phyloP scores from a whole-genome alignment of 2,113 vertebrate species.

The Myxocyprinus asiaticus region DNA sequence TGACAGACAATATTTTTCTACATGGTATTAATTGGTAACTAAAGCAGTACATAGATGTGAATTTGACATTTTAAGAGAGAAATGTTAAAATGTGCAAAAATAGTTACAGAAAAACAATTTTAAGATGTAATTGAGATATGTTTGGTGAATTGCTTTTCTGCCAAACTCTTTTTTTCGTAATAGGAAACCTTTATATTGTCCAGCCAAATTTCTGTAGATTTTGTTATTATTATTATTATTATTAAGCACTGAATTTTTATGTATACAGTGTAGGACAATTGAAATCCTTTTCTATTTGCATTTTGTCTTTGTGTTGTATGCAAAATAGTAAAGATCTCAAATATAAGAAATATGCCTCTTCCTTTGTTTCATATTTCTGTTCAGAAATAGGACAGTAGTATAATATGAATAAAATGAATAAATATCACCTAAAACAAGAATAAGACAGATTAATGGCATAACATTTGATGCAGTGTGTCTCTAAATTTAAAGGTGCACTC shows the following conservation, averaged over 20 bases:
- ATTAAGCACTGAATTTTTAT: background rate
- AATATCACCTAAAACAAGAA: too few relatives aligned
- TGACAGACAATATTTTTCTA: conserved; percentile 18
- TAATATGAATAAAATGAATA: background rate
- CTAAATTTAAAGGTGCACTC: too few relatives aligned
- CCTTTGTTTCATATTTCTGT: background rate
- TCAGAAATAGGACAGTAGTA: background rate
- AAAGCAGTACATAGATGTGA: too few relatives aligned
- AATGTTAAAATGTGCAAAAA: too few relatives aligned
- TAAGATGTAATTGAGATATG: too few relatives aligned
- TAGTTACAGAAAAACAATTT: too few relatives aligned
- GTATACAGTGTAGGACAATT: background rate
- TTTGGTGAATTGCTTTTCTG: too few relatives aligned
- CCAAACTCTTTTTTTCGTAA: background rate
- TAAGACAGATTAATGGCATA: too few relatives aligned
- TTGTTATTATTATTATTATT: background rate
- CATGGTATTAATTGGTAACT: too few relatives aligned
- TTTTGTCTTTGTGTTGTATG: conserved; percentile 1
- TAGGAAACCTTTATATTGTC: conserved; percentile 6
- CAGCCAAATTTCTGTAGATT: background rate
- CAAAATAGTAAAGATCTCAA: background rate
- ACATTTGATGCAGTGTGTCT: too few relatives aligned
- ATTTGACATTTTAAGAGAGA: too few relatives aligned
- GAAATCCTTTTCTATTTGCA: background rate
- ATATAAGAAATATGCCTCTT: background rate